Evolutionary conservation across 2,113 vertebrate species (phyloP), one percentile per base, ranked within the genome.

Genomic region (Strix uralensis): DNA sequence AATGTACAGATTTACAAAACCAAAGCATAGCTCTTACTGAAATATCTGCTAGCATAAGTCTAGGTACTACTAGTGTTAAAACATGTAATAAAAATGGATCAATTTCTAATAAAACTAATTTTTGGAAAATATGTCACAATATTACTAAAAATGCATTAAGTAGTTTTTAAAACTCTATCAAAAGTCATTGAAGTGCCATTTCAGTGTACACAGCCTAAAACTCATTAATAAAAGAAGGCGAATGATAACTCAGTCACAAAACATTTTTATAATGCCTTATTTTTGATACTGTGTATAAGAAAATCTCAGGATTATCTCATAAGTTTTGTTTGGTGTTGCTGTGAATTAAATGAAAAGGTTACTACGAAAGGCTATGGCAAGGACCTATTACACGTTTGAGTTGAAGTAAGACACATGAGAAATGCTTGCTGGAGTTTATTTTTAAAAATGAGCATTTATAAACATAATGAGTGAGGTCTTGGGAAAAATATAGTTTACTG

Each of bases 11-110:
- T 58, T 74, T 25, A n/a, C 21, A 77, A 55, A 61, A 59, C 14
- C 21, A 51, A 81, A 82, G 8, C 10, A 55, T 2, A 79, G 32
- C 26, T 44, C 4, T 47, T 40, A 55, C 44, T 11, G 18, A 82
- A 87, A 82, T 42, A 47, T 3, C 29, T 89, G 12, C 44, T 15
- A 67, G 36, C 38, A 20, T 29, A 58, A 74, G 5, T 34, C 42
- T 61, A 30, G 7, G 7, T 55, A 54, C 23, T 44, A 7, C 25
- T 32, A 36, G 12, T 22, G 10, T 29, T 81, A 55, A 51, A 80
- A 66, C 0, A 0, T 54, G 2, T 12, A 36, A 62, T 18, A 65
- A 44, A 72, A 92, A n/a, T 16, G 0, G 4, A 70, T 46, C 1
- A 0, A 74, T 58, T 93, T 86, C 59, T 84, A 78, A 75, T 34